Evolutionary conservation across 2,888 invertebrate genomes (phyloP).

Genomic region (Abrostola tripartita): DNA sequence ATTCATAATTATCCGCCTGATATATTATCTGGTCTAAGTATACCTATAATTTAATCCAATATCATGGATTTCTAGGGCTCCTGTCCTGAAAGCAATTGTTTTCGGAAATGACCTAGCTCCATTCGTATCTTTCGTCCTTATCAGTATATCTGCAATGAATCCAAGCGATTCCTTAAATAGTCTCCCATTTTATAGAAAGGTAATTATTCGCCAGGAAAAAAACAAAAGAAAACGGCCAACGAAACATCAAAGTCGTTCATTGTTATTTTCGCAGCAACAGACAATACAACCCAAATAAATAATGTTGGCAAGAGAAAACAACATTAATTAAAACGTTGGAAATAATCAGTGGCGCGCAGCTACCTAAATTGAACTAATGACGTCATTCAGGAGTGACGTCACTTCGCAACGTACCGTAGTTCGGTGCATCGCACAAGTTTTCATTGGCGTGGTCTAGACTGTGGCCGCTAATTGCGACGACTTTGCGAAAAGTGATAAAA

Average conservation of each 20-base stretch:
- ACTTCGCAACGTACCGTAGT: slow-evolving; percentile 5
- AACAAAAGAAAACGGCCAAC: neutral
- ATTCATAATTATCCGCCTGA: too few species aligned
- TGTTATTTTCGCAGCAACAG: neutral
- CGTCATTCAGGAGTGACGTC: slow-evolving; percentile 35
- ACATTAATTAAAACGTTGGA: slow-evolving; percentile 1
- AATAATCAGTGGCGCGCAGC: slow-evolving; percentile 10
- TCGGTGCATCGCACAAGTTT: slow-evolving; percentile 35
- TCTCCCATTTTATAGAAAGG: neutral
- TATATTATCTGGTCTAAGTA: too few species aligned
- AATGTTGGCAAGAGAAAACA: neutral
- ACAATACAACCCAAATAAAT: neutral
- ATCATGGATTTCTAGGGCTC: too few species aligned
- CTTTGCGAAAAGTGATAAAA: slow-evolving; percentile 20
- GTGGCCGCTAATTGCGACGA: slow-evolving; percentile 39
- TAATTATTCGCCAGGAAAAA: neutral
- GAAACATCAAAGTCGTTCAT: neutral
- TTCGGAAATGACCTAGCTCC: too few species aligned
- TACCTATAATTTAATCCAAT: too few species aligned
- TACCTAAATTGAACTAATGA: slow-evolving; percentile 34
- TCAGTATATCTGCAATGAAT: too few species aligned
- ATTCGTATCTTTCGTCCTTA: too few species aligned
- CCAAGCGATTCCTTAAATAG: too few species aligned
- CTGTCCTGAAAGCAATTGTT: too few species aligned
- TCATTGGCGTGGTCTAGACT: slow-evolving; percentile 25